phyloP scores from a whole-genome alignment of 1,140 invertebrate genomes.

The Linepithema humile region DNA sequence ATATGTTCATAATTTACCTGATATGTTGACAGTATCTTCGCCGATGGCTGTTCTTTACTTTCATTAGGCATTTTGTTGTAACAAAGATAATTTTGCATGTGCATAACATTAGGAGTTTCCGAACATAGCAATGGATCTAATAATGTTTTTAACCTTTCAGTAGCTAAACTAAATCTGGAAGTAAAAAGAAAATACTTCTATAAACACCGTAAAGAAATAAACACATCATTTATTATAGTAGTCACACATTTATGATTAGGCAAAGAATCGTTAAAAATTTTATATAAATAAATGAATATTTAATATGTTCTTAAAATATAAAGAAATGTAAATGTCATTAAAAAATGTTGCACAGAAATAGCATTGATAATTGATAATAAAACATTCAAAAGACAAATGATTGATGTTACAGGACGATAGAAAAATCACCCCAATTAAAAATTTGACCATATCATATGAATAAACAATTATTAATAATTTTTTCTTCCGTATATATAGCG shows the following conservation, averaged over 20 bases:
- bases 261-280: background rate
- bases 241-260: background rate
- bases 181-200: slow-evolving; percentile 20
- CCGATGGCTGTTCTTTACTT: slow-evolving; percentile 86
- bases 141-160: slow-evolving; percentile 91
- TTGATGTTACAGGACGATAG: too few species aligned
- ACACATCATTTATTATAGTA: background rate
- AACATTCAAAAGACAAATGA: too few species aligned
- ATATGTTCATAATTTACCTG: slow-evolving; percentile 87
- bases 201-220: background rate
- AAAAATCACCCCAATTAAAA: too few species aligned
- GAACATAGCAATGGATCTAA: slow-evolving; percentile 90
- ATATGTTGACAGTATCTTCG: slow-evolving; percentile 91
- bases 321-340: too few species aligned
- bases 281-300: background rate
- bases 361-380: too few species aligned
- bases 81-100: slow-evolving; percentile 91
- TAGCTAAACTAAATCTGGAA: slow-evolving; percentile 90
- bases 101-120: slow-evolving; percentile 91
- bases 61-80: slow-evolving; percentile 84
- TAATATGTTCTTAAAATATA: too few species aligned
- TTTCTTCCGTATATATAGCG: too few species aligned
- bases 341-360: too few species aligned
- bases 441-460: too few species aligned
- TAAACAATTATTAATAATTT: too few species aligned